These are phyloP conservation scores for Illadopsis cleaveri DNA, from an alignment of 2,113 vertebrate genomes.

Conservation along the genomic window DNA sequence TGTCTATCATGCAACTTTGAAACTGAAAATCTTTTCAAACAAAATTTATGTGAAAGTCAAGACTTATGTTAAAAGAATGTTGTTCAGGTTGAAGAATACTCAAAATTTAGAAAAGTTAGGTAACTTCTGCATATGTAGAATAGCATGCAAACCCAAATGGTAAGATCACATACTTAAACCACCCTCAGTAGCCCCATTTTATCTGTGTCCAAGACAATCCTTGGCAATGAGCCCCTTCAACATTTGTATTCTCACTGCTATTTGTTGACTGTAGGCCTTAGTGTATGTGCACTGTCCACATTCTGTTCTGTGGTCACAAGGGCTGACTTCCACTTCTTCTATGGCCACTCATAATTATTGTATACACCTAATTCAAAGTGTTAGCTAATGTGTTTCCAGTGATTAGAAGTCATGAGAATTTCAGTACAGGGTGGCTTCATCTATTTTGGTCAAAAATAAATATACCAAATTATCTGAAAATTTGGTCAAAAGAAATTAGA, in stretches of 20 bases:
- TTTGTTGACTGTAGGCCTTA: neutral
- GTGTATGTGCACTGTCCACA: neutral
- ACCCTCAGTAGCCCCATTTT: neutral
- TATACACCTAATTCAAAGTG: neutral
- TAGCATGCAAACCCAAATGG: neutral
- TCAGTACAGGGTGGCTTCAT: neutral
- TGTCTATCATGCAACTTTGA: neutral
- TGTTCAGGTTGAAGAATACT: neutral
- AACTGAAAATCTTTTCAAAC: neutral
- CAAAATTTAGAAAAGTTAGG: neutral
- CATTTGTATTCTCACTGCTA: neutral
- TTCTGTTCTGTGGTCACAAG: neutral
- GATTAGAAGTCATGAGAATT: neutral
- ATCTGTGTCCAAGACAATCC: neutral
- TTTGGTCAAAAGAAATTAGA: neutral
- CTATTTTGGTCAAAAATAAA: neutral
- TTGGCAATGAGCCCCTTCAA: neutral
- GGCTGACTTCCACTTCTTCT: neutral
- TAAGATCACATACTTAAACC: neutral
- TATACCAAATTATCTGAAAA: neutral
- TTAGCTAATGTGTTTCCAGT: neutral
- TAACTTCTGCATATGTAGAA: neutral
- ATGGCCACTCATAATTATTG: neutral
- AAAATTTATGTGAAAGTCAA: neutral
- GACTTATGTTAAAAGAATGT: neutral